Evolutionary conservation across 2,113 vertebrate species (phyloP).

Genomic region (Actenoides lindsayi): DNA sequence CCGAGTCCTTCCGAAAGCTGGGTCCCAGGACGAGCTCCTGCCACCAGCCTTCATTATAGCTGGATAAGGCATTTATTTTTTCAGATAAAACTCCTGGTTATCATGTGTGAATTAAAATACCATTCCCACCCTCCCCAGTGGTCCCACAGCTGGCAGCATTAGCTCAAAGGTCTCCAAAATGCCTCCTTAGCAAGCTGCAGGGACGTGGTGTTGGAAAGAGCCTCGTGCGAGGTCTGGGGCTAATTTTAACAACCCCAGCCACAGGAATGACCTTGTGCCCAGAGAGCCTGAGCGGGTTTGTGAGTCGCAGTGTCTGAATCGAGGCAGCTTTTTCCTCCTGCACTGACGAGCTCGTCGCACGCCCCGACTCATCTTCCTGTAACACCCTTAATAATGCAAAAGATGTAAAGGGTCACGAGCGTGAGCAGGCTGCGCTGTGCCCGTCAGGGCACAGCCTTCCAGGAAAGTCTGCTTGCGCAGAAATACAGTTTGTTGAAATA

Average conservation of each 20-base stretch:
- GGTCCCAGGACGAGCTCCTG: neutral
- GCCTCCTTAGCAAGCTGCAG: neutral
- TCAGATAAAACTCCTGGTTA: neutral
- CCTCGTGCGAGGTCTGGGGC: neutral
- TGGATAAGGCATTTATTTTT: neutral
- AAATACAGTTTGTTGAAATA: neutral
- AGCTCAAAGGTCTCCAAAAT: neutral
- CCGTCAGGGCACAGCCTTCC: neutral
- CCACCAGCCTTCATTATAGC: neutral
- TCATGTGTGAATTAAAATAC: neutral
- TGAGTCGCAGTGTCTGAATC: neutral
- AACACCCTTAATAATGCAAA: neutral
- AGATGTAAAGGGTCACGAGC: neutral
- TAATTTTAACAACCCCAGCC: neutral
- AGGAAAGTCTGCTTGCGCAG: neutral
- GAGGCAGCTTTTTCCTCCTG: neutral
- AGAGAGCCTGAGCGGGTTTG: neutral
- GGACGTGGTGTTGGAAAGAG: neutral
- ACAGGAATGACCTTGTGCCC: accelerated
- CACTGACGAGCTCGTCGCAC: neutral
- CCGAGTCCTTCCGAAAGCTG: neutral
- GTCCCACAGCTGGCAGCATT: neutral
- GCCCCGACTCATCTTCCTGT: accelerated
- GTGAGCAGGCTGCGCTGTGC: accelerated
- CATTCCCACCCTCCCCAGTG: neutral